Base-by-base conservation (phyloP, 2,113 vertebrate genomes). In the Chrysemys picta region DNA sequence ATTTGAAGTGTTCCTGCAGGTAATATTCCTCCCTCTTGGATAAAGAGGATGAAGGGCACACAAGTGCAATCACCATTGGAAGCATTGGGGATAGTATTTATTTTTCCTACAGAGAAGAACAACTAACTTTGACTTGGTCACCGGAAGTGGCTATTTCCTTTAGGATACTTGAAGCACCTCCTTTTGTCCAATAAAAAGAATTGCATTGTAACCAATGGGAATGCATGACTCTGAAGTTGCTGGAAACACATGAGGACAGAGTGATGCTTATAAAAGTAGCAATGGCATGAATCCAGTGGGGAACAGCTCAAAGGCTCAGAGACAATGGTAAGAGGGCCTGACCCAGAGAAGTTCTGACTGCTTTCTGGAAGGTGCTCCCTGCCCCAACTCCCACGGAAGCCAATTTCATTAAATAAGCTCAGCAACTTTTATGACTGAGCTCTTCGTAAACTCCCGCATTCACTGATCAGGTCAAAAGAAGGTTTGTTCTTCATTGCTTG, bases 341-440 rank as follows among this genome's bases (percentile, higher is more conserved):
- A 59, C 56, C 12, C 11, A 1, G 35, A 45, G 6, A 84, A 92
- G 52, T n/a, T 29, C 21, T 47, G 45, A 59, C 27, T 3, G 65
- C 57, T 56, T 80, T 59, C 21, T 38, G 82, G 86, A 79, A 92
- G 57, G 82, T 81, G 21, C 6, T 57, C 79, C n/a, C 62, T 75
- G 80, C 53, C 75, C 89, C 62, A 5, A 3, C 80, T 81, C 76
- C 35, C 91, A 8, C 62, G 65, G 85, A 25, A 91, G 35, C 72
- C 82, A 81, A 53, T 91, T 78, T 56, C 45, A 7, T 62, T 65
- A 94, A 88, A 17, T 82, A 78, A 78, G 49, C 81, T 42, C 49
- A 86, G 89, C 76, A 93, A 31, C 50, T 45, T 76, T 80, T 88
- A 2, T 78, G 87, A 72, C 50, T 52, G 29, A 35, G 75, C 42